Base-by-base conservation (phyloP, 2,113 vertebrate species). In the Hucho hucho region DNA sequence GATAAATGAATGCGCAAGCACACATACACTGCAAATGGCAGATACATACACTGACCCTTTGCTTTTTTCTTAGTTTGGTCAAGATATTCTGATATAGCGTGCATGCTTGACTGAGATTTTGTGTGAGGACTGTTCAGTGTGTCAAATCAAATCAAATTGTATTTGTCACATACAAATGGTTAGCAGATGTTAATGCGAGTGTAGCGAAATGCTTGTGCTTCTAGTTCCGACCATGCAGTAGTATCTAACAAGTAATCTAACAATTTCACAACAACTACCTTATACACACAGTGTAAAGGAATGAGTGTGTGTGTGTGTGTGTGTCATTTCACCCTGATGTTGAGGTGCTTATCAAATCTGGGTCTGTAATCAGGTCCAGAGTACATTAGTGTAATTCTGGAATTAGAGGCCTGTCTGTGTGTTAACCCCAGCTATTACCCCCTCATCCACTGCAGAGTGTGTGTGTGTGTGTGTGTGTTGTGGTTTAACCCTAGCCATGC, bases 311-410 rank as follows among this genome's bases (percentile, higher is more conserved):
- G 9, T 56, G 68, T 49, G 16, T 24, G 83, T 63, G 77, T 70
- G 61, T 47, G 81, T 80, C 69, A 69, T 61, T 58, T 77, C 68
- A 72, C 77, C 61, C 78, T 84, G 86, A 87, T 84, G 82, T 75
- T 69, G 70, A 78, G 61, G 58, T 82, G 75, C 81, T 89, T 84
- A 88, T 90, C 83, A 88, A 89, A 91, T 88, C 90, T 91, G 88
- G 80, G 79, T 79, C 68, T 91, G 90, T 90, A 92, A 90, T 91
- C 88, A 87, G 85, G 80, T 88, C 80, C 82, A 85, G 83, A 88
- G 79, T 81, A 90, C 89, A 90, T 90, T 90, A 90, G 87, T 89
- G 89, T 91, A 89, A 92, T 88, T 89, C 88, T 80, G 77, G 56
- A 88, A 86, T 92, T 89, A 90, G 74, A 83, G 80, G 70, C 69